Evolutionary conservation across 2,888 invertebrate species (phyloP).

Genomic region (Lathronympha strigana): DNA sequence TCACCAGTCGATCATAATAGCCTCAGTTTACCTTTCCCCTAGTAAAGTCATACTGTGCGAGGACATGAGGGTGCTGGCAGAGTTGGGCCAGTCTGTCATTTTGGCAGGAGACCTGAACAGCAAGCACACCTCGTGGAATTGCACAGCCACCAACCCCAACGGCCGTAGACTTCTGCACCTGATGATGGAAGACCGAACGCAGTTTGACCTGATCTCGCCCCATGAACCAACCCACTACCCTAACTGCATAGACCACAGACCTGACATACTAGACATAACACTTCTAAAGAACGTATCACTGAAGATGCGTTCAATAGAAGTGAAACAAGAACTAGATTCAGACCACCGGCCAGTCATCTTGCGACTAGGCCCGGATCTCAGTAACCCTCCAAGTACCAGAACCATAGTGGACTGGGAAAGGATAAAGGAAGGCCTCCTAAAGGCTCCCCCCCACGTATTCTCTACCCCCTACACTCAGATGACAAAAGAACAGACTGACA

Average conservation of each 20-base stretch:
- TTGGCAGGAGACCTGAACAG: not conserved
- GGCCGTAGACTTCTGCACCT: not conserved
- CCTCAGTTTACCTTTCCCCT: not conserved
- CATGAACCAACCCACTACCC: constrained; percentile 2
- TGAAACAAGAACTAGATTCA: not conserved
- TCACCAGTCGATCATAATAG: not conserved
- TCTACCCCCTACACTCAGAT: not conserved
- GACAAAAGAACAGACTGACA: not conserved
- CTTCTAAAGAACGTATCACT: not conserved
- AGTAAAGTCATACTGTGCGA: not conserved
- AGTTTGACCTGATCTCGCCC: not conserved
- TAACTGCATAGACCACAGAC: not conserved
- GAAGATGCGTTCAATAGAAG: constrained; percentile 2
- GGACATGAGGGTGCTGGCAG: not conserved
- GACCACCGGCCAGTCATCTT: constrained; percentile 6
- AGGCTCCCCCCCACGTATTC: not conserved
- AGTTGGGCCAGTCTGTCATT: not conserved
- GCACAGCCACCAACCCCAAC: not conserved
- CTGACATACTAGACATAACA: not conserved
- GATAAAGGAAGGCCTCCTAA: not conserved
- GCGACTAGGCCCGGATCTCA: not conserved
- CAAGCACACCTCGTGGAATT: not conserved
- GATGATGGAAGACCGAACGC: not conserved
- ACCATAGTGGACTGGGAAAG: not conserved
- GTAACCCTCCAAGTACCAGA: not conserved